Evolutionary conservation across 35 echinoderm and acorn worm species (phyloP).

Genomic region (Apostichopus japonicus): DNA sequence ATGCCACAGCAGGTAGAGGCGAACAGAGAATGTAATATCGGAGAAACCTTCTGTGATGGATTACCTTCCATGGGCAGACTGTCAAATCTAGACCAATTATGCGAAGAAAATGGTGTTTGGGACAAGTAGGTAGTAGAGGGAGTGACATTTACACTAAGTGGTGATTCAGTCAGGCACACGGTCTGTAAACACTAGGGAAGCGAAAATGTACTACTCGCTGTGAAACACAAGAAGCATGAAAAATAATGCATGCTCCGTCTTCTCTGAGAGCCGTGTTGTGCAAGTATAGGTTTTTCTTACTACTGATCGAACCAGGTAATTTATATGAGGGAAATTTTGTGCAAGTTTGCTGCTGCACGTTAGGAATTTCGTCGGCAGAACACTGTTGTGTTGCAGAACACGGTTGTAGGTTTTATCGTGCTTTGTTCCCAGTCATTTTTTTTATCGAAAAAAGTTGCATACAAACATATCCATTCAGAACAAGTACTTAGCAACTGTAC

Average conservation of each 20-base stretch:
- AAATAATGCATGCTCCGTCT: neutral
- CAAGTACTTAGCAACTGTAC: no score
- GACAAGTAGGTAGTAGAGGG: constrained; percentile 39
- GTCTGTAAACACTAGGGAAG: constrained; percentile 30
- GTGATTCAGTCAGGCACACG: constrained; percentile 48
- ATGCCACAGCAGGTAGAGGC: constrained; percentile 53
- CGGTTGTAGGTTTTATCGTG: no score
- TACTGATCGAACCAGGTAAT: no score
- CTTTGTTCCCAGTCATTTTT: no score
- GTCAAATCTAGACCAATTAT: constrained; percentile 65
- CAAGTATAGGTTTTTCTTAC: no score
- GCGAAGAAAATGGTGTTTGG: constrained; percentile 52
- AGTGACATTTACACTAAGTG: constrained; percentile 52
- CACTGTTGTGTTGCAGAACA: no score
- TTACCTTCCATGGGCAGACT: constrained; percentile 43
- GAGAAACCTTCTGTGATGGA: constrained; percentile 40
- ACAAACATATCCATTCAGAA: no score
- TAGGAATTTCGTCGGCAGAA: no score
- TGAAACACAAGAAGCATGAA: neutral
- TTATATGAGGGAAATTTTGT: no score
- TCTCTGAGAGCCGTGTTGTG: no score
- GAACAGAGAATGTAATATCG: constrained; percentile 49
- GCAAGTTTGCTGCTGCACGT: no score
- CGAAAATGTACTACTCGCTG: neutral
- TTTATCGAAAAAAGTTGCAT: no score